Evolutionary conservation across 1,140 invertebrate genomes (phyloP), one percentile per base, ranked within the genome.

Genomic region (Stegodyphus mimosarum): DNA sequence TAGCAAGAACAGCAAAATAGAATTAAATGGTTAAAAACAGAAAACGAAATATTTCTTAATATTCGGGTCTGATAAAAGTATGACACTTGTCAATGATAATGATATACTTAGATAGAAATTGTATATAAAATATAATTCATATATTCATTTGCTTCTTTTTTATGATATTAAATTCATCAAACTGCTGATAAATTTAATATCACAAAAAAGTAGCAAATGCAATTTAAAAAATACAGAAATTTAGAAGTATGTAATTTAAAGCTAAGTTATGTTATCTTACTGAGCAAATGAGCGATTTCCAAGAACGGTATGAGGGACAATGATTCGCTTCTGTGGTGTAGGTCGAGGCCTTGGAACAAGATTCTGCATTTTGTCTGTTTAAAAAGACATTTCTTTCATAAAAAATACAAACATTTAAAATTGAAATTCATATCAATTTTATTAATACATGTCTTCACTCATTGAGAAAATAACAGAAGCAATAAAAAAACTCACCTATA

Each of bases 261-360:
- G 15, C 15, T 60, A 2, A 60, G 5, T 60, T 60, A 9, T 10
- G 55, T 60, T 33, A 33, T 55, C 67, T 52, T 77, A 86, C 85
- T 86, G 85, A 48, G 69, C 70, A 80, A 86, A 80, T 18, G 76
- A 86, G 49, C 77, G 53, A 50, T 86, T 86, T 55, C 85, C 85
- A 13, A 86, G 53, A 70, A 86, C 76, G 48, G 52, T 75, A 75
- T 86, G 85, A 52, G 76, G 76, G 11, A 86, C 67, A 51, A 86
- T 86, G n/a, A 86, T 69, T 75, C 77, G 72, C 17, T 86, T 80
- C n/a, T 74, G 71, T 17, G 76, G 77, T 2, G 63, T 66, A 18
- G 76, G 67, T 48, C 77, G 69, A 49, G 76, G 74, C 18, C 74
- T 64, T 18, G 74, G 67, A 63, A 84, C 52, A 15, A 70, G 55